Percentiles rank a stretch among this genome's conserved stretches.
Evolutionary conservation across 2,797 vertebrate genomes (phyloP).

Genomic region (Erithacus rubecula): DNA sequence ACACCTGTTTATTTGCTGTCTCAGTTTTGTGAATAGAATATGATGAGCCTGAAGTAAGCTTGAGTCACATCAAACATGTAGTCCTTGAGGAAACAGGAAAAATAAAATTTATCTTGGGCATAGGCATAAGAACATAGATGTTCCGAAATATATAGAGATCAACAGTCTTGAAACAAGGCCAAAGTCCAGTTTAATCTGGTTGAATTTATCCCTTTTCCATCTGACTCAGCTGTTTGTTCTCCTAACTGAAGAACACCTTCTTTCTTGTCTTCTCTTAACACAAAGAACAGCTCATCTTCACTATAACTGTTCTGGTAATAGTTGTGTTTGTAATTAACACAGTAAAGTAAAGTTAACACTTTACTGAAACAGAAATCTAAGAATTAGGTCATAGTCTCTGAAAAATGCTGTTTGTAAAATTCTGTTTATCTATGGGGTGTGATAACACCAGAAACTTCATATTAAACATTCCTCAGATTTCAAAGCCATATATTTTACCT

Average conservation of each 20-base stretch:
- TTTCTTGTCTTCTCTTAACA: neutral
- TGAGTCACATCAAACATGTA: rapidly evolving
- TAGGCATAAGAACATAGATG: rapidly evolving
- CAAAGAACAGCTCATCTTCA: neutral
- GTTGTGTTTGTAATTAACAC: neutral
- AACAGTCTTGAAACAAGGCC: neutral
- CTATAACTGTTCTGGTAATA: neutral
- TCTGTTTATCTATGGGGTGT: neutral
- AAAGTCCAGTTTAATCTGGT: neutral
- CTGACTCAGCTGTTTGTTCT: neutral
- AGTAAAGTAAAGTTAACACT: too few species aligned
- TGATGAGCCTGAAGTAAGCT: neutral
- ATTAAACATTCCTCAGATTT: neutral
- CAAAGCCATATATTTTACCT: neutral
- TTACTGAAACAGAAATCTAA: neutral
- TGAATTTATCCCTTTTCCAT: neutral
- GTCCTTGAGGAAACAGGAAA: neutral
- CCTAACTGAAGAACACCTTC: neutral
- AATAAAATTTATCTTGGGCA: neutral
- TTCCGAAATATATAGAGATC: neutral
- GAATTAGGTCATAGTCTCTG: neutral
- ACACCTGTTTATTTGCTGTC: neutral
- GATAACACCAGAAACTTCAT: neutral
- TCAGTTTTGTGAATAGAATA: neutral
- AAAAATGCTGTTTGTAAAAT: neutral